A percentile compares a stretch with the other conserved stretches of the same genome.
Conservation (phyloP, 2,113 vertebrate genomes). For the Gavialis gangeticus region DNA sequence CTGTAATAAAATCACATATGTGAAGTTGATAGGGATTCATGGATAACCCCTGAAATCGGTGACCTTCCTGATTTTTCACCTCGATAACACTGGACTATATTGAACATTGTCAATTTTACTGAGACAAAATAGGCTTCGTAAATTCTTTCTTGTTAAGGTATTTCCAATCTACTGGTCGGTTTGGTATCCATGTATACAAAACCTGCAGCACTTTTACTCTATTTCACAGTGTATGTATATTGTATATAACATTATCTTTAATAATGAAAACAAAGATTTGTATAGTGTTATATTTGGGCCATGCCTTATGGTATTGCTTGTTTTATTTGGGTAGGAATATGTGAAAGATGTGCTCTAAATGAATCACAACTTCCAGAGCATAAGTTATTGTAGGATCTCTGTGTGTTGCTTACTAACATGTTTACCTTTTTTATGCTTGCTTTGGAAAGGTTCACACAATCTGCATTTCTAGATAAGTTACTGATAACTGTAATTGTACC, state of each 20-base stretch:
- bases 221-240: background rate
- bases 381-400: background rate
- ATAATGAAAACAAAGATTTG: background rate
- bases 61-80: background rate
- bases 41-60: background rate
- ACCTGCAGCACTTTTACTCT: background rate
- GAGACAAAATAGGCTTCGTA: background rate
- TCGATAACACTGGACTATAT: background rate
- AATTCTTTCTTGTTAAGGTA: background rate
- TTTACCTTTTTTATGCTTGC: background rate
- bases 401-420: background rate
- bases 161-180: background rate
- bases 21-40: background rate
- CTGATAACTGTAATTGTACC: background rate
- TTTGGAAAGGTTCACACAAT: too few species aligned
- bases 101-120: background rate
- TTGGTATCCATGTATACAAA: background rate
- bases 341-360: accelerated
- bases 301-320: background rate
- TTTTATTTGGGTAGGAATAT: background rate
- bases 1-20: background rate
- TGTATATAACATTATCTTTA: background rate
- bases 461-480: background rate
- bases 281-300: background rate
- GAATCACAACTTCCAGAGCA: background rate